phyloP scores from a whole-genome alignment of 2,797 vertebrate species.

The Pseudotriccus pelzelni region DNA sequence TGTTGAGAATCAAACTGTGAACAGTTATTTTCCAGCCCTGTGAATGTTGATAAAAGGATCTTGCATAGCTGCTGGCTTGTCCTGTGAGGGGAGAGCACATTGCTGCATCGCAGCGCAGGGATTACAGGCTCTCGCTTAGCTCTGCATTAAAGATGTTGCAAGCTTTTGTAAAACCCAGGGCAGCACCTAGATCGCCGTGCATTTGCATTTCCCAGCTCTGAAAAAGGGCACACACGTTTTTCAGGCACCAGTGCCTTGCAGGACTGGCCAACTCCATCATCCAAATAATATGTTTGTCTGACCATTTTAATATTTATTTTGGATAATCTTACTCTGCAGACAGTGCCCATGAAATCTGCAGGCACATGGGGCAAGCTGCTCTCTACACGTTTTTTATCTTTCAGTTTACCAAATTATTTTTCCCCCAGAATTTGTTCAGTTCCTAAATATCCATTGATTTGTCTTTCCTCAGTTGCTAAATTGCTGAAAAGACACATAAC shows the following conservation, averaged over 20 bases:
- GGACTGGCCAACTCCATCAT: background rate
- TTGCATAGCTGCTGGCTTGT: slow-evolving; percentile 51
- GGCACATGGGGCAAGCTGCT: background rate
- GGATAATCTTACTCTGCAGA: background rate
- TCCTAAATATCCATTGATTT: background rate
- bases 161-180: background rate
- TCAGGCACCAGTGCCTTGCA: background rate
- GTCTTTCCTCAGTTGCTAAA: background rate
- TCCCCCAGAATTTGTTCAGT: background rate
- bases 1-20: slow-evolving; percentile 59
- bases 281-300: background rate
- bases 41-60: slow-evolving; percentile 63
- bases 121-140: slow-evolving; percentile 36
- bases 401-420: background rate
- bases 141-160: slow-evolving; percentile 17
- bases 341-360: background rate
- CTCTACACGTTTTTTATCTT: background rate
- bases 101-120: slow-evolving; percentile 27
- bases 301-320: background rate
- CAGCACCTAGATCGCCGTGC: background rate
- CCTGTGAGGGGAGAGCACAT: slow-evolving; percentile 27
- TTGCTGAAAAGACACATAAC: background rate
- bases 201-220: slow-evolving; percentile 10
- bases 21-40: slow-evolving; percentile 62
- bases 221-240: accelerated